These are phyloP conservation scores for Hybos culiciformis DNA, from an alignment of 2,888 invertebrate species.

Conservation along the genomic window DNA sequence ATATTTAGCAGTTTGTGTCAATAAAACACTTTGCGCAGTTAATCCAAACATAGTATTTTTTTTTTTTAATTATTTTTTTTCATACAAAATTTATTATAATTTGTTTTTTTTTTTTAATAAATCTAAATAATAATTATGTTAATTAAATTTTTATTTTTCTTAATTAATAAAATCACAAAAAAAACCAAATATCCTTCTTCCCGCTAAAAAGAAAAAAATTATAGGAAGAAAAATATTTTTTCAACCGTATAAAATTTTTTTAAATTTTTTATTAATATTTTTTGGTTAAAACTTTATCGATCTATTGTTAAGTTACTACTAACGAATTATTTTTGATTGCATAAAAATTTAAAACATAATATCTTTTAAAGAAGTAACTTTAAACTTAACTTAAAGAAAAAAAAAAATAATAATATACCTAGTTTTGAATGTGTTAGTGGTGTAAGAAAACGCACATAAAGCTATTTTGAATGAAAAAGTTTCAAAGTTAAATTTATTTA, in stretches of 20 bases:
- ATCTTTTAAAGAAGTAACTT: too few relatives aligned
- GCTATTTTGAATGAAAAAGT: too few relatives aligned
- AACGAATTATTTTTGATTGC: conserved; percentile 28
- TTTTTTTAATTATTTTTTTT: conserved; percentile 4
- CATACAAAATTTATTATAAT: conserved; percentile 4
- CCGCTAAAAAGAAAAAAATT: not conserved
- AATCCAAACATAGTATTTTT: conserved; percentile 18
- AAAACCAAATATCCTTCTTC: conserved; percentile 3
- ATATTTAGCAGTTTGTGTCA: conserved; percentile 25
- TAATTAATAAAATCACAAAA: not conserved
- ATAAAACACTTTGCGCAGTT: conserved; percentile 29
- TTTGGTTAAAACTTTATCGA: conserved; percentile 18
- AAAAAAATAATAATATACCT: too few relatives aligned
- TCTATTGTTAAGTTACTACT: conserved; percentile 27
- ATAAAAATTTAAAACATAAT: conserved; percentile 35
- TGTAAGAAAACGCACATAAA: too few relatives aligned
- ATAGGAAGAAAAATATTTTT: not conserved
- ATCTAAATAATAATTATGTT: not conserved
- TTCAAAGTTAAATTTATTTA: too few relatives aligned
- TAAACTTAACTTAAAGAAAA: too few relatives aligned
- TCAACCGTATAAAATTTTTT: conserved; percentile 16
- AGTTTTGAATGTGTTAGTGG: too few relatives aligned
- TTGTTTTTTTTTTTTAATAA: not conserved
- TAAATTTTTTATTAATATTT: conserved; percentile 3
- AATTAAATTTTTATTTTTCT: not conserved